Conservation (phyloP, 1,140 invertebrate species). For the Drosophila rhopaloa region DNA sequence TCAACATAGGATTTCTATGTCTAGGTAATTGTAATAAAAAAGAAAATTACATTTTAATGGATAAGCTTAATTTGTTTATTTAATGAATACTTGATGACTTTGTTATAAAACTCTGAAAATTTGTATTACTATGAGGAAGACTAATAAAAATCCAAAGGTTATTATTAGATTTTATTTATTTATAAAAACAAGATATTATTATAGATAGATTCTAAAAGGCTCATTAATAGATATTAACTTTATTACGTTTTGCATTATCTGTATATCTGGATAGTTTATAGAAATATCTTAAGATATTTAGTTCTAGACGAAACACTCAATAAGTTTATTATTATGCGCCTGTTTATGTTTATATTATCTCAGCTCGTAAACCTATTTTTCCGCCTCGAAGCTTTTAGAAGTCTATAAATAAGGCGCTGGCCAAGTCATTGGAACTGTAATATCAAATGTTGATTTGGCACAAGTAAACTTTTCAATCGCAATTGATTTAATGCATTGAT, state of each 20-base stretch:
- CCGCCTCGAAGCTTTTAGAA: conserved; percentile 5
- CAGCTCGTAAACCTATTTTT: conserved; percentile 19
- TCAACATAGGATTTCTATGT: too few species aligned
- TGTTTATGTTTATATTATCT: conserved; percentile 38
- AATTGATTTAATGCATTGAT: background rate
- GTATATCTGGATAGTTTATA: background rate
- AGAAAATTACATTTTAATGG: background rate
- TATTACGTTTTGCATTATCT: background rate
- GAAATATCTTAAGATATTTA: conserved; percentile 1
- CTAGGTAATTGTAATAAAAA: background rate
- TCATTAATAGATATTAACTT: background rate
- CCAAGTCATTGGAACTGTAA: background rate
- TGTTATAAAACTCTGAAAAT: background rate
- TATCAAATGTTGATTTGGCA: conserved; percentile 19
- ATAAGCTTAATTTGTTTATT: conserved; percentile 1
- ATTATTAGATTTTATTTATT: background rate
- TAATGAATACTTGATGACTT: background rate
- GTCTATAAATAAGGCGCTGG: conserved; percentile 12
- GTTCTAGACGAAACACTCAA: conserved; percentile 13
- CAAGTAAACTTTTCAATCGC: conserved; percentile 6
- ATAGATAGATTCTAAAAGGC: background rate
- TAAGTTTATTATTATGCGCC: conserved; percentile 20
- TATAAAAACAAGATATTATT: background rate
- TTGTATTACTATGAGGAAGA: background rate
- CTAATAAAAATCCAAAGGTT: too few species aligned